phyloP scores from a whole-genome alignment of 2,888 invertebrate genomes.

The Colostygia pectinataria region DNA sequence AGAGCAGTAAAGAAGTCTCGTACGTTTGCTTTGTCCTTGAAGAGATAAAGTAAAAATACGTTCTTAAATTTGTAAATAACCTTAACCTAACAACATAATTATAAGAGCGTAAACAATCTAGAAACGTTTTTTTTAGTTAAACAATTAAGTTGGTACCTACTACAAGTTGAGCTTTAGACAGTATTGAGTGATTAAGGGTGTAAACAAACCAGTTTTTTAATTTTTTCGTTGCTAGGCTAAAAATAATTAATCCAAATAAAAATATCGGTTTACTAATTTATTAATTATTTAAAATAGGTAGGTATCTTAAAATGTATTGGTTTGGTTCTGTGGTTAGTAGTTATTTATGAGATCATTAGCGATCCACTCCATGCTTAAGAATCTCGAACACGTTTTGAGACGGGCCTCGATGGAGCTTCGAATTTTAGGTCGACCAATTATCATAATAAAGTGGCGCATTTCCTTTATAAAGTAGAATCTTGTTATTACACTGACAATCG shows the following conservation, averaged over 20 bases:
- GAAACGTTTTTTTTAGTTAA: no score
- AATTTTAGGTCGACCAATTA: slow-evolving; percentile 51
- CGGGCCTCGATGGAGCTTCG: slow-evolving; percentile 46
- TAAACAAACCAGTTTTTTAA: no score
- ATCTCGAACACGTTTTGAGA: slow-evolving; percentile 51
- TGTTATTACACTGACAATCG: slow-evolving; percentile 45
- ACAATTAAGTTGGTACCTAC: no score
- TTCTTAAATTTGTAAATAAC: not conserved
- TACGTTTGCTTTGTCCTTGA: slow-evolving; percentile 13
- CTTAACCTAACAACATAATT: no score
- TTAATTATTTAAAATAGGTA: not conserved
- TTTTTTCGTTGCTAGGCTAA: not conserved
- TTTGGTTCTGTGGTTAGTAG: slow-evolving; percentile 27
- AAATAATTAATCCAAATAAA: no score
- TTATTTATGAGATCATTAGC: slow-evolving; percentile 56
- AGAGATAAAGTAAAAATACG: not conserved
- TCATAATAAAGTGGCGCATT: slow-evolving; percentile 55
- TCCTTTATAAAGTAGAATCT: slow-evolving; percentile 48
- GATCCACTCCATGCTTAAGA: slow-evolving; percentile 47
- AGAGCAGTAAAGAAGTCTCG: slow-evolving; percentile 20
- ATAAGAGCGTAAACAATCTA: no score
- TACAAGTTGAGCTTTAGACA: no score
- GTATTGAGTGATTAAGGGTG: no score
- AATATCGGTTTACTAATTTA: slow-evolving; percentile 4
- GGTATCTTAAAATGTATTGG: not conserved